phyloP scores from a whole-genome alignment of 2,797 vertebrate genomes.

The Syncerus caffer region DNA sequence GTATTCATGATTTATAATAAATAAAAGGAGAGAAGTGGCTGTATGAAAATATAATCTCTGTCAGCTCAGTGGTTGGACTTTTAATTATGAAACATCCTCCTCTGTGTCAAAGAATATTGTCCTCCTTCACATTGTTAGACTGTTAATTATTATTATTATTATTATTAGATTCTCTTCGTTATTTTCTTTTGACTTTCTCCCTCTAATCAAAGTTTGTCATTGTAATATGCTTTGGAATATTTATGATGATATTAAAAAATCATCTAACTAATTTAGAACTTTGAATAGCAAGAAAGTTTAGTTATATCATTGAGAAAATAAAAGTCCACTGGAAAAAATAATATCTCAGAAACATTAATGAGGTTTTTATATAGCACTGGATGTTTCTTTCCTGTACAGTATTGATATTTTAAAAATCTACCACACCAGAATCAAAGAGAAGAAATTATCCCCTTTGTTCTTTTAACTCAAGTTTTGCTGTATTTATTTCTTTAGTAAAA shows the following conservation, averaged over 20 bases:
- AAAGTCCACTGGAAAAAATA: not conserved
- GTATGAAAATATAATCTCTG: slow-evolving; percentile 56
- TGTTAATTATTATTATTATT: slow-evolving; percentile 20
- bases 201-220: slow-evolving; percentile 25
- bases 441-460: not conserved
- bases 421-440: not conserved
- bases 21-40: slow-evolving; percentile 24
- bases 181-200: not conserved
- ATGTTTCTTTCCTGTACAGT: not conserved
- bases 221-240: slow-evolving; percentile 13
- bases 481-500: slow-evolving; percentile 1
- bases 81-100: slow-evolving; percentile 46
- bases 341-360: not conserved
- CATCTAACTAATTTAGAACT: slow-evolving; percentile 5
- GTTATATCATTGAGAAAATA: not conserved
- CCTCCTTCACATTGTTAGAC: not conserved
- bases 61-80: slow-evolving; percentile 42
- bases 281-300: not conserved
- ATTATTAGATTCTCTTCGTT: not conserved
- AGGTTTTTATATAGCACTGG: not conserved
- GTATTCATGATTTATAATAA: slow-evolving; percentile 55
- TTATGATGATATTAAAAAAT: slow-evolving; percentile 36
- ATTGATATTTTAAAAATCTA: not conserved
- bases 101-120: slow-evolving; percentile 31
- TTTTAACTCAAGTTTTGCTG: not conserved